phyloP scores from a whole-genome alignment of 2,113 vertebrate genomes.

The Miniopterus natalensis region DNA sequence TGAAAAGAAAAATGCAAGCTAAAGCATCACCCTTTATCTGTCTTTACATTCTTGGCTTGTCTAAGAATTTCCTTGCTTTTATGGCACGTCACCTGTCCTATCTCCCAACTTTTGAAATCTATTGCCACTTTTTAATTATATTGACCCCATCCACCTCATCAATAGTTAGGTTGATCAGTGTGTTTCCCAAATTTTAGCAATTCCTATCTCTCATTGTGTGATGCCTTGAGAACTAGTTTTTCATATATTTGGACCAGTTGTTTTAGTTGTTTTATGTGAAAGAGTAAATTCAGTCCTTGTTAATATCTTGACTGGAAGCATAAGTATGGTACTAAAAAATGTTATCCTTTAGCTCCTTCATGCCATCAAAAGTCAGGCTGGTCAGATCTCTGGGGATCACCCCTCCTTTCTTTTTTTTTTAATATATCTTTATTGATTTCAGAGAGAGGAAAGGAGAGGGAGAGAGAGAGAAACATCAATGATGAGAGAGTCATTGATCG shows the following conservation, averaged over 20 bases:
- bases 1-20: background rate
- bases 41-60: background rate
- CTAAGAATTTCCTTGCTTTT: background rate
- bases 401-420: background rate
- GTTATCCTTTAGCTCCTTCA: background rate
- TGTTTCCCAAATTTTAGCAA: background rate
- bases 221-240: background rate
- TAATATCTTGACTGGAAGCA: background rate
- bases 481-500: too few species aligned
- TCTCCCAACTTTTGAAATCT: background rate
- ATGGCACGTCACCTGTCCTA: background rate
- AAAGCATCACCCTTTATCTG: background rate
- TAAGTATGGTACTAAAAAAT: background rate
- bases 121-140: constrained; percentile 6
- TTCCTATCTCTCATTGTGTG: background rate
- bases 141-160: background rate
- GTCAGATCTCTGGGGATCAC: background rate
- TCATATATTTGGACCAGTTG: background rate
- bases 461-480: too few species aligned
- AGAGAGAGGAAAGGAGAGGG: too few species aligned
- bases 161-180: background rate
- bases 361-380: background rate
- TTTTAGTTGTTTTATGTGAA: background rate
- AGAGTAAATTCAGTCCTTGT: background rate
- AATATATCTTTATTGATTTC: too few species aligned